phyloP scores from a whole-genome alignment of 35 echinoderm and acorn worm genomes.

The Eucidaris tribuloides region DNA sequence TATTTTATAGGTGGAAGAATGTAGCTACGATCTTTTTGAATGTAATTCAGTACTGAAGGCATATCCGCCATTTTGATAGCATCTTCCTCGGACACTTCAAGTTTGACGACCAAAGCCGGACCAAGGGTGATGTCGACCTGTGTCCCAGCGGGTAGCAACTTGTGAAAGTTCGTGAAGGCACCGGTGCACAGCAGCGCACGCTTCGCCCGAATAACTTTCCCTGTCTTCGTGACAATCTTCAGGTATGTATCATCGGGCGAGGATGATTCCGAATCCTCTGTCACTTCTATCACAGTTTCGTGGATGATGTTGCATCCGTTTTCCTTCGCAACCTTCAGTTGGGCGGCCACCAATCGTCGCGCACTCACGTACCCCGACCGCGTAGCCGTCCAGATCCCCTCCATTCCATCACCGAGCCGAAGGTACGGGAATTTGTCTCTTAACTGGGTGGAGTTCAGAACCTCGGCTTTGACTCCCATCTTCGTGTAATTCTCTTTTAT shows the following conservation, averaged over 20 bases:
- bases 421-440: not conserved
- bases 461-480: not conserved
- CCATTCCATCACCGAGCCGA: not conserved
- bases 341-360: not conserved
- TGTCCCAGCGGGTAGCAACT: not conserved
- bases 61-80: not conserved
- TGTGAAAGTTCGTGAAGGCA: slow-evolving; percentile 1
- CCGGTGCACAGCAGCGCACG: slow-evolving; percentile 1
- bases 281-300: not conserved
- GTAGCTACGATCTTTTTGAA: not conserved
- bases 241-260: not conserved
- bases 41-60: not conserved
- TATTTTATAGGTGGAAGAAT: slow-evolving; percentile 7
- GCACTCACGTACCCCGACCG: slow-evolving; percentile 5
- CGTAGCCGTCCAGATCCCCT: not conserved
- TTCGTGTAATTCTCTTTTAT: not conserved
- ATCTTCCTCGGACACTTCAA: not conserved
- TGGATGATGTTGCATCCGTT: slow-evolving; percentile 1
- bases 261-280: no score
- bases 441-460: not conserved
- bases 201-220: not conserved
- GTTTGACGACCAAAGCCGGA: not conserved
- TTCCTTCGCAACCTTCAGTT: not conserved
- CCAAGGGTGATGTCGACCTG: not conserved
- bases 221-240: not conserved